Base-by-base conservation (phyloP, 2,797 vertebrate species). In the Yasuhikotakia modesta region DNA sequence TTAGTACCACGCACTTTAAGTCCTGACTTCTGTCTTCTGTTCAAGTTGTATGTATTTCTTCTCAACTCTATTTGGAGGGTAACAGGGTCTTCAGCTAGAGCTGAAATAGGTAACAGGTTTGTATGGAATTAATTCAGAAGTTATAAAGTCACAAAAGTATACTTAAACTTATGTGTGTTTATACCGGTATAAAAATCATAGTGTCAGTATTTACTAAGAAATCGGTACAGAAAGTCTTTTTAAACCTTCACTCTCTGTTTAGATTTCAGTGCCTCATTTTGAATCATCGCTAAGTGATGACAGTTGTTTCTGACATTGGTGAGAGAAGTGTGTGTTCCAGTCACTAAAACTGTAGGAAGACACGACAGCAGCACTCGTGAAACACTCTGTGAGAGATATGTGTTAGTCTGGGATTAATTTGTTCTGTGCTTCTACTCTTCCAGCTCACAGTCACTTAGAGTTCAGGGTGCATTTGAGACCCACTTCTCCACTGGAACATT, bases 401-500 rank as follows among this genome's bases (percentile, higher is more conserved):
- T 48, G 82, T 85, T 63, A 68, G 79, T 81, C 84, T 80, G 78
- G 82, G 58, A 74, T 75, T 73, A 39, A 63, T 39, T 73, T 61
- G n/a, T 22, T 73, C 24, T 81, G 77, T 76, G 61, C 70, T 76
- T 64, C 80, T 27, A 55, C 17, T 4, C 66, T n/a, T 65, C 43
- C 63, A 52, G 52, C 27, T 77, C 43, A 61, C 11, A 74, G 85
- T 87, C 83, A 81, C 68, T 2, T 48, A 13, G 12, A 88, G 87
- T 81, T 88, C 85, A 84, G 52, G 58, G 50, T 66, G 68, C 61
- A 58, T 81, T 67, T 79, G 76, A 76, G 68, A 68, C 39, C 72
- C 67, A 70, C 81, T 82, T 82, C 84, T 84, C 65, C 58, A 80
- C 68, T 70, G 82, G 76, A 83, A 85, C 76, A 70, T 58, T 71